Evolutionary conservation across 92 coral and sea anemone species (phyloP).

Genomic region (Chrysogorgia sp.): DNA sequence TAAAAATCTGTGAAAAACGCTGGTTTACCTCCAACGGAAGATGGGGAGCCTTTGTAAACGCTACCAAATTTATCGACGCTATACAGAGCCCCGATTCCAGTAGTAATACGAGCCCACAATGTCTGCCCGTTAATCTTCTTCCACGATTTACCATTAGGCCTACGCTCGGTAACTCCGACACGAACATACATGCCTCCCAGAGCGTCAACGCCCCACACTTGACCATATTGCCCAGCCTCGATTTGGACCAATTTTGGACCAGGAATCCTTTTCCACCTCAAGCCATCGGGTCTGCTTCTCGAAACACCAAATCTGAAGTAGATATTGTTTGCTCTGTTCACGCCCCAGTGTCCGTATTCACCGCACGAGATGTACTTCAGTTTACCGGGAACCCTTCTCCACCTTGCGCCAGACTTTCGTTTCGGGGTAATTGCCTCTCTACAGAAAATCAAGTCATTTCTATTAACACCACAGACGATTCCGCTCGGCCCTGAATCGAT

Average conservation of each 20-base stretch:
- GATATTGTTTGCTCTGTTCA: neutral
- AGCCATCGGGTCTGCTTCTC: conserved; percentile 6
- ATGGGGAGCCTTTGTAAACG: neutral
- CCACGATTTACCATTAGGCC: conserved; percentile 6
- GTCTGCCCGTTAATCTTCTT: neutral
- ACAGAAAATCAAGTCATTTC: conserved; percentile 14
- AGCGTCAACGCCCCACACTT: conserved; percentile 28
- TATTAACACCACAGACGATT: conserved; percentile 52
- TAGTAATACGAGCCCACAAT: neutral
- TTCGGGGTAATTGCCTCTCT: neutral
- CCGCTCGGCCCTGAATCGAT: conserved; percentile 54
- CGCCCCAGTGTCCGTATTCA: conserved; percentile 30
- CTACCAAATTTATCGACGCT: neutral
- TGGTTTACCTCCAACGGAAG: conserved; percentile 31
- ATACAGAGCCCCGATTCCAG: conserved; percentile 9
- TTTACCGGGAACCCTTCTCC: neutral
- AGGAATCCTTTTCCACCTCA: conserved; percentile 13
- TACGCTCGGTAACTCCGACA: neutral
- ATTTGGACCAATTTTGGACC: conserved; percentile 18
- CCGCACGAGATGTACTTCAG: conserved; percentile 35
- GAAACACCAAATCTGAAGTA: conserved; percentile 24
- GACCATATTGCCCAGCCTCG: conserved; percentile 20
- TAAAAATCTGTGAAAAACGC: too few relatives aligned
- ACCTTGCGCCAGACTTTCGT: neutral
- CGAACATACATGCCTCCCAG: neutral